Base-by-base conservation (phyloP, 2,113 vertebrate species). In the Phoenicopterus ruber region DNA sequence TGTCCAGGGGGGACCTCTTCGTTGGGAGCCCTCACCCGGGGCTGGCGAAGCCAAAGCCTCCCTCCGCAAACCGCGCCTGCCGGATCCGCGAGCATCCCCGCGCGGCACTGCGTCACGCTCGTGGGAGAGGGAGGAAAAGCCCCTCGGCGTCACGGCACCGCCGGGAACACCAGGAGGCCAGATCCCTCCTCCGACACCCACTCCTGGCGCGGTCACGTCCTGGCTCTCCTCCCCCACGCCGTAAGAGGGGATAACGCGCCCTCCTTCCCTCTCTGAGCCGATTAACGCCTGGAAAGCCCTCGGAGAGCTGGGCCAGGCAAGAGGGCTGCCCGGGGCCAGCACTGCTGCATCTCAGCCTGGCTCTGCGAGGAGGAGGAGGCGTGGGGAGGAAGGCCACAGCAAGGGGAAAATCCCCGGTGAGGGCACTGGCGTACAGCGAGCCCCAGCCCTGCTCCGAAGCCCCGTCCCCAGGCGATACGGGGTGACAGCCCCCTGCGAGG, bases 241-340 rank as follows among this genome's bases (percentile, higher is more conserved):
- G 10, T 96, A 91, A 96, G 95, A 96, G 70, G 49, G 86, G 94
- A 97, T 96, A 95, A 96, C 40, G 7, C 6, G 12, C 52, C 44
- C 89, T 96, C 92, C 95, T 94, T 93, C 94, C 92, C 78, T 81
- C 89, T 58, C 93, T 97, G 96, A 97, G 96, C 94, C 86, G 96
- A 97, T 97, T 97, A 97, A 86, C 2, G 95, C 95, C 80, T 93
- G 91, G 93, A 94, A 96, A 97, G 91, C 91, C 86, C 95, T 90
- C 2, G 2, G 88, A 94, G 80, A 88, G 93, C 25, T 21, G 7
- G 63, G 29, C 82, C 71, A 73, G 80, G 88, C 92, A 71, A 71
- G 70, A 62, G 83, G 42, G 81, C 59, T 86, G 72, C 55, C 46
- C 29, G 3, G 22, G 28, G 78, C 29, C 52, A 79, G 79, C 52